phyloP scores from a whole-genome alignment of 53 echinoderm and acorn worm species.

The Temnopleurus reevesii region DNA sequence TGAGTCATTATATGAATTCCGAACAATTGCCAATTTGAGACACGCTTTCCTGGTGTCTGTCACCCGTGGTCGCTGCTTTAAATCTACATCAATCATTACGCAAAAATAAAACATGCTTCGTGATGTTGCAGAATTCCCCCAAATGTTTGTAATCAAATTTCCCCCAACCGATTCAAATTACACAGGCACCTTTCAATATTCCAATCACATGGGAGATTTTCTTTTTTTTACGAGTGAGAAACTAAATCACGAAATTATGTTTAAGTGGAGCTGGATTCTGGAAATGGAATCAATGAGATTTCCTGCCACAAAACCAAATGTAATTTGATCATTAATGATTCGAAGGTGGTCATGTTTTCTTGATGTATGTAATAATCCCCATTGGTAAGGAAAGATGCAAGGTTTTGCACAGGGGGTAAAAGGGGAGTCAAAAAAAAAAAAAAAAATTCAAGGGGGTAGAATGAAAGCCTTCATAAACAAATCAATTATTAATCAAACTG shows the following conservation, averaged over 20 bases:
- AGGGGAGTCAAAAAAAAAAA: no score
- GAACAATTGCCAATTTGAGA: background rate
- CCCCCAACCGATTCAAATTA: slow-evolving; percentile 22
- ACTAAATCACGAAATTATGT: background rate
- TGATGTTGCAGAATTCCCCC: slow-evolving; percentile 32
- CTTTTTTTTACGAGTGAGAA: background rate
- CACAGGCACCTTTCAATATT: background rate
- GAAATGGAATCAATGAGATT: slow-evolving; percentile 26
- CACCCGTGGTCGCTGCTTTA: background rate
- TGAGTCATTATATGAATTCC: background rate
- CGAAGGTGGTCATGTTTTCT: no score
- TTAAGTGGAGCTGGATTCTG: background rate
- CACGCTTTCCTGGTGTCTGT: background rate
- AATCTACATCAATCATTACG: background rate
- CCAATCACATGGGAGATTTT: background rate
- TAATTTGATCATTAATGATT: background rate
- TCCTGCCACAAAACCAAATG: background rate
- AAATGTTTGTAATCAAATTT: slow-evolving; percentile 37
- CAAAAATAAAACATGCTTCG: background rate
- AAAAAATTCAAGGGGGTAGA: no score
- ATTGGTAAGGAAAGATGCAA: no score
- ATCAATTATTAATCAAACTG: no score
- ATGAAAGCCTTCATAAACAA: no score
- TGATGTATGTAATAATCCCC: no score
- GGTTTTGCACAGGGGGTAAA: no score